Percentiles rank a stretch among this genome's conserved stretches.
These are phyloP conservation scores for Pectinophora gossypiella DNA, from an alignment of 1,140 invertebrate species.

Conservation along the genomic window DNA sequence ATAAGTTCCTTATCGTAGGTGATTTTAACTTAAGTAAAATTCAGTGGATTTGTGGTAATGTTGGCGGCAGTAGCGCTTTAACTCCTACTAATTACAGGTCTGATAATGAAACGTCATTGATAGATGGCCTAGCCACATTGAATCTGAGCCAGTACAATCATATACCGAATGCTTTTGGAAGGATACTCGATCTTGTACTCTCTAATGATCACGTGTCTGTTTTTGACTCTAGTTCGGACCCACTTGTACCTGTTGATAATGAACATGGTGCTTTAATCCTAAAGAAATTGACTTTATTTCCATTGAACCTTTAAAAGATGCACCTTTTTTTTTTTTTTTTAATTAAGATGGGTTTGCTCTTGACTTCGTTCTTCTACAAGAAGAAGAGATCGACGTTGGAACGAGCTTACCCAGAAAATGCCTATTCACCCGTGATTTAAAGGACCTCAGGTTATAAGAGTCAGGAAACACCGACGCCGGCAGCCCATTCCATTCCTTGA, in stretches of 20 bases:
- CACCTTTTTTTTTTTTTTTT: not conserved
- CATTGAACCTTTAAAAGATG: not conserved
- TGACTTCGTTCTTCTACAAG: too few relatives aligned
- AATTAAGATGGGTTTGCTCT: too few relatives aligned
- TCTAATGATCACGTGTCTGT: not conserved
- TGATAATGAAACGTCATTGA: not conserved
- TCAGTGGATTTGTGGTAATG: not conserved
- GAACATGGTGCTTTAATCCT: not conserved
- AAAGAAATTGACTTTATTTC: not conserved
- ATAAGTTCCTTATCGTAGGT: not conserved
- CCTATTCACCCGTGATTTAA: too few relatives aligned
- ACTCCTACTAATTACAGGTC: not conserved
- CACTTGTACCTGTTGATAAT: not conserved
- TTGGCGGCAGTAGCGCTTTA: too few relatives aligned
- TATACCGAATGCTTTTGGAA: not conserved
- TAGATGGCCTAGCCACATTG: not conserved
- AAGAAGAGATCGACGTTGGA: too few relatives aligned
- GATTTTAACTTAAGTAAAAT: slow-evolving; percentile 1
- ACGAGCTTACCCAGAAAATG: too few relatives aligned
- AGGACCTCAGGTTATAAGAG: too few relatives aligned
- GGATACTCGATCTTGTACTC: not conserved
- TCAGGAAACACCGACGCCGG: too few relatives aligned
- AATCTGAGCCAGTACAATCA: not conserved
- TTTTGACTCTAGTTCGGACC: not conserved
- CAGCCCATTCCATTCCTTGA: too few relatives aligned